Percentiles rank a stretch among this genome's conserved stretches.
Evolutionary conservation across 2,888 invertebrate species (phyloP).

Genomic region (Drosophila pseudotakahashii): DNA sequence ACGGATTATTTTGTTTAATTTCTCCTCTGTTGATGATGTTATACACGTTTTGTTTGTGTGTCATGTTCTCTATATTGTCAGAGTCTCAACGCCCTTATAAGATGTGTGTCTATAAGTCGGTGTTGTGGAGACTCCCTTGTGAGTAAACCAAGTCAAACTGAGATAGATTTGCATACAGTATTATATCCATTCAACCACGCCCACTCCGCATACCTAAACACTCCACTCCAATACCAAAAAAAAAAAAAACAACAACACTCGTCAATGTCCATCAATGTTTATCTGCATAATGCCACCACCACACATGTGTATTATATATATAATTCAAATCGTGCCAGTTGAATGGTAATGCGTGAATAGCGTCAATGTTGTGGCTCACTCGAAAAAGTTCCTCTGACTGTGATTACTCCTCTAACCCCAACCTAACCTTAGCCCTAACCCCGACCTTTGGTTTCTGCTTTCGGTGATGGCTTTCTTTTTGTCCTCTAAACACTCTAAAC

Average conservation of each 20-base stretch:
- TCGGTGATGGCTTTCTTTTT: not conserved
- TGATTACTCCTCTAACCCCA: constrained; percentile 17
- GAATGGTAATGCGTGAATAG: constrained; percentile 25
- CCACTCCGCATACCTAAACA: constrained; percentile 19
- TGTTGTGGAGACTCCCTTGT: constrained; percentile 83
- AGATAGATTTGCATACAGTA: constrained; percentile 49
- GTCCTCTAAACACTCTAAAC: not conserved
- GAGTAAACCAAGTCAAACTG: constrained; percentile 79
- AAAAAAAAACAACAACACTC: not conserved
- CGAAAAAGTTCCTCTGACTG: constrained; percentile 8
- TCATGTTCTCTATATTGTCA: constrained; percentile 73
- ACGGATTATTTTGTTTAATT: constrained; percentile 55
- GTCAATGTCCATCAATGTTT: constrained; percentile 8
- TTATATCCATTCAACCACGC: constrained; percentile 33
- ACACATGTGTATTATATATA: not conserved
- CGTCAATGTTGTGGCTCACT: constrained; percentile 8
- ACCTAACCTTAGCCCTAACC: not conserved
- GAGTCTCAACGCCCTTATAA: constrained; percentile 79
- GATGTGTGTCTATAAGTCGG: constrained; percentile 81
- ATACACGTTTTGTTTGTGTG: constrained; percentile 74
- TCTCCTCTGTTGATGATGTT: constrained; percentile 71
- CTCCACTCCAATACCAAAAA: too few species aligned
- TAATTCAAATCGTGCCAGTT: constrained; percentile 1
- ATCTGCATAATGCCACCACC: constrained; percentile 29
- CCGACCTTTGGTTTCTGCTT: constrained; percentile 15